phyloP scores from a whole-genome alignment of 2,113 vertebrate genomes.

The Thermophis baileyi region DNA sequence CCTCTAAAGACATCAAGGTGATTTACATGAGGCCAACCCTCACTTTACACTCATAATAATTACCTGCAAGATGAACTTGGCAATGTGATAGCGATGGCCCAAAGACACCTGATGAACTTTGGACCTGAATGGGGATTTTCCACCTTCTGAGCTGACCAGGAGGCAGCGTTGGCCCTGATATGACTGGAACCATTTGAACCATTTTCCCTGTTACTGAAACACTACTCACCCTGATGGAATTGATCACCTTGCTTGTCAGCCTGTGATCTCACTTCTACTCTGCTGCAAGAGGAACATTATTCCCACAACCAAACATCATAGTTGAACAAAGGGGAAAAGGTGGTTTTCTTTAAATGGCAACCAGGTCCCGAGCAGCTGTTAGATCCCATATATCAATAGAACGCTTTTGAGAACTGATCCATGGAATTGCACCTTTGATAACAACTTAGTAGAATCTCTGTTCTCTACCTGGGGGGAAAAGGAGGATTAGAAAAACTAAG shows the following conservation, averaged over 20 bases:
- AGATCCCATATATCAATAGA: not conserved
- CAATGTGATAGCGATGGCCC: not conserved
- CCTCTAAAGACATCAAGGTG: not conserved
- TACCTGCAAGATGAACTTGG: not conserved
- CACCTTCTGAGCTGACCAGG: not conserved
- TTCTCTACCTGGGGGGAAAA: not conserved
- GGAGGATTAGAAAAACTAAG: not conserved
- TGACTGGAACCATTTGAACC: not conserved
- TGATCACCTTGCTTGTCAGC: not conserved
- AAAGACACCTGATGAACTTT: not conserved
- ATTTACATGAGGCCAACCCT: not conserved
- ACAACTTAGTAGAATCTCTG: not conserved
- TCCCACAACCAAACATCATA: not conserved
- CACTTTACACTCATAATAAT: not conserved
- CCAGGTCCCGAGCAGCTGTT: not conserved
- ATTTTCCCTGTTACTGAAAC: not conserved
- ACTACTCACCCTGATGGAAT: not conserved
- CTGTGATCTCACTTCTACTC: not conserved
- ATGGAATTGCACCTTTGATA: not conserved
- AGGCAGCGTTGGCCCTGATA: not conserved
- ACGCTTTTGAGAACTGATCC: not conserved
- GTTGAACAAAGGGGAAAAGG: not conserved
- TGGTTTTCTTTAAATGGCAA: not conserved
- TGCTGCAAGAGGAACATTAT: not conserved
- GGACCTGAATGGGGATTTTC: not conserved